A percentile compares a stretch with the other conserved stretches of the same genome.
Evolutionary conservation across 2,888 invertebrate species (phyloP).

Genomic region (Cephus pulcher): DNA sequence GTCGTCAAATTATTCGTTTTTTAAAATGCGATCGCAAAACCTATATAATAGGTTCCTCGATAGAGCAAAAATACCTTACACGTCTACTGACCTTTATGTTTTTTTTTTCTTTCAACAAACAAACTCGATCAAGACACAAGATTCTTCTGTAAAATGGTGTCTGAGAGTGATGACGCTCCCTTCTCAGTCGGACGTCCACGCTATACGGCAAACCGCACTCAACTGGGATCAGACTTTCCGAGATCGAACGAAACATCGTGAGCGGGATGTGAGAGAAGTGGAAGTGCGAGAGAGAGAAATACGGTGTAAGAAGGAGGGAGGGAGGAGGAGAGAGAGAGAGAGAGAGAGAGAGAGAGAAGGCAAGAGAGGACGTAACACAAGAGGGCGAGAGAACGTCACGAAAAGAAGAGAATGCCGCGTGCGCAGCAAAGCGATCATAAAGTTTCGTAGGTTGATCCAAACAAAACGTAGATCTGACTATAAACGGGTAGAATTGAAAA

Average conservation of each 20-base stretch:
- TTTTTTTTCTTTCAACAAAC: neutral
- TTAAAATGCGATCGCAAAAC: neutral
- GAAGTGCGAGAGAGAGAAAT: slow-evolving; percentile 24
- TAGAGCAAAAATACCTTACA: neutral
- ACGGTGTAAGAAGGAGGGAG: slow-evolving; percentile 17
- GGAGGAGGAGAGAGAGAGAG: slow-evolving; percentile 18
- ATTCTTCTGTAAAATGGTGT: neutral
- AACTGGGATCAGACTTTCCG: slow-evolving; percentile 36
- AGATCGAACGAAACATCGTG: slow-evolving; percentile 26
- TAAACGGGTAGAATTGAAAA: neutral
- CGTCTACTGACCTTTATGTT: neutral
- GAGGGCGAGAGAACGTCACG: neutral
- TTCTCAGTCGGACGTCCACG: slow-evolving; percentile 25
- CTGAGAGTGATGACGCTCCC: neutral
- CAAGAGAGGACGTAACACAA: neutral
- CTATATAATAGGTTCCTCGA: neutral
- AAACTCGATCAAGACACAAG: neutral
- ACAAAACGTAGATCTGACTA: neutral
- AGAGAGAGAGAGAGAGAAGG: slow-evolving; percentile 24
- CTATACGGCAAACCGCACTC: slow-evolving; percentile 38
- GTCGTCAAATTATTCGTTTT: neutral
- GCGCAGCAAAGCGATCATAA: neutral
- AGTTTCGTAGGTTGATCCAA: neutral
- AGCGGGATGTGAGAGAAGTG: slow-evolving; percentile 7
- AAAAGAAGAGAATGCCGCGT: neutral